Base-by-base conservation (phyloP, 2,888 invertebrate species). In the Steinernema scapterisci region DNA sequence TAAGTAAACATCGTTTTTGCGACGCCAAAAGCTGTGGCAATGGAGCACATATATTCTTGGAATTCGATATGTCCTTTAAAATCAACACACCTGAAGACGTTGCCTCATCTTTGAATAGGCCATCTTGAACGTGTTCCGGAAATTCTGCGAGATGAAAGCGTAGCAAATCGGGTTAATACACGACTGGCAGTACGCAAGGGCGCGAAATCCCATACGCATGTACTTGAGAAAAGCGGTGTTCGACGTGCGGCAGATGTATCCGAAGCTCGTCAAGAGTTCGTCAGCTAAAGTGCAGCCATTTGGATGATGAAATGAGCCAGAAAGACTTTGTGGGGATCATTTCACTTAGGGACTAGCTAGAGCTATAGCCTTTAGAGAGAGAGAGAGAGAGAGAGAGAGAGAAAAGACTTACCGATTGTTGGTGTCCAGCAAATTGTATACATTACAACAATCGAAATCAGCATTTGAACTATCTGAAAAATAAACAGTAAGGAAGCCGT, bases 101-200 rank as follows among this genome's bases (percentile, higher is more conserved):
- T 78, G 76, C 63, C 82, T 81, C 83, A 83, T 83, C 63, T 82
- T 74, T 0, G 80, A 79, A 73, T 81, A 83, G 0, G 83, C 83
- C n/a, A 80, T 78, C 56, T 83, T 83, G 77, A 83, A 83, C 0
- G 83, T 83, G 13, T 82, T 80, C 9, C 83, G 81, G 76, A 83
- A 83, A 70, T 83, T 83, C 63, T 83, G 83, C 52, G 92, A 92
- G 91, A 92, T 92, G 88, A 92, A 92, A 31, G 92, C 92, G 86
- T 92, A 92, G 44, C 92, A 91, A 51, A 92, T 90, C 3, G 92
- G 92, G 88, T 92, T 92, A 81, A 92, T 90, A 87, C 92, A 92
- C 84, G 92, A 92, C 89, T 92, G 92, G 85, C 91, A 91, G 87
- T 92, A 92, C 0, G 92, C 80, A 43, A 83, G 74, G 1, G 82